Evolutionary conservation across 2,113 vertebrate genomes (phyloP).

Genomic region (Hemiscyllium ocellatum): DNA sequence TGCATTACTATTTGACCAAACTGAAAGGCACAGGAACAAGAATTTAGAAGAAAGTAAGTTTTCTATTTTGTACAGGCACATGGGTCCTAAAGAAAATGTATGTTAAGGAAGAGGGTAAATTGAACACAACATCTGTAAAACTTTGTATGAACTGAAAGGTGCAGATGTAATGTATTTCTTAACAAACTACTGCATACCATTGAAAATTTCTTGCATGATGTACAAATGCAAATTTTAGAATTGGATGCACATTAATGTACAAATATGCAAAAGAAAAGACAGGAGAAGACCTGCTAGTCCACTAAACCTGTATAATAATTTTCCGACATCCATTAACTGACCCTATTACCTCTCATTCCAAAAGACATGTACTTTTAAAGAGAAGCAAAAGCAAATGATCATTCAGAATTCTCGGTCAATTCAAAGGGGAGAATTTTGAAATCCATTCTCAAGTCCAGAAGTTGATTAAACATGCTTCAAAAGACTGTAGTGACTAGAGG

Average conservation of each 20-base stretch:
- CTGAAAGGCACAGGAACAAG: background rate
- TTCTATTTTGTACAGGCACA: background rate
- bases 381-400: background rate
- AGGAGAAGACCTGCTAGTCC: background rate
- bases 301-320: background rate
- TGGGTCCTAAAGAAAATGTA: background rate
- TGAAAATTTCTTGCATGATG: background rate
- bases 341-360: background rate
- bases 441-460: background rate
- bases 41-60: background rate
- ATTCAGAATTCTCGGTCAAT: background rate
- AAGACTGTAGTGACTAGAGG: background rate
- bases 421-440: background rate
- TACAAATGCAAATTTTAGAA: background rate
- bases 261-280: background rate
- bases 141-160: background rate
- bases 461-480: background rate
- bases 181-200: background rate
- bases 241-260: background rate
- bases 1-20: conserved; percentile 4
- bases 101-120: background rate
- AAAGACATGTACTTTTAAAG: background rate
- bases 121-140: background rate
- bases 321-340: background rate
- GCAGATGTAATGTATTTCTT: background rate